Evolutionary conservation across 2,797 vertebrate species (phyloP).

Genomic region (Lagodon rhomboides): DNA sequence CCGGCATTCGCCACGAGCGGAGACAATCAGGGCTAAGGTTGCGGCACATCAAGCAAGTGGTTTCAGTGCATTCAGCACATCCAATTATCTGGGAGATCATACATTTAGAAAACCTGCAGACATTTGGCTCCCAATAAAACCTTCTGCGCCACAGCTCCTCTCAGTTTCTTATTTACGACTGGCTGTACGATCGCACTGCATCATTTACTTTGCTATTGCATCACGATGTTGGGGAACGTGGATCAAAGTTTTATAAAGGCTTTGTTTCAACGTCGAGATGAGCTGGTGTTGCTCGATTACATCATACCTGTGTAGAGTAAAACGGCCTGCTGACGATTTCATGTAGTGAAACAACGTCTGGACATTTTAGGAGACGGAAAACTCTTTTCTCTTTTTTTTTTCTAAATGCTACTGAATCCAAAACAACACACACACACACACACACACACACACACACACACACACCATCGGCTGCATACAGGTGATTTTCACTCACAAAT

Average conservation of each 20-base stretch:
- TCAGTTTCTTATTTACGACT: slow-evolving; percentile 43
- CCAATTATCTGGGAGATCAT: slow-evolving; percentile 67
- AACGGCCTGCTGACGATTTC: not conserved
- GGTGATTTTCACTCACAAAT: not conserved
- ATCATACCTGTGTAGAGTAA: slow-evolving; percentile 16
- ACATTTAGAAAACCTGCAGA: slow-evolving; percentile 55
- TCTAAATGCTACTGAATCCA: not conserved
- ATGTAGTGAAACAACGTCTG: not conserved
- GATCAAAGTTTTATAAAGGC: slow-evolving; percentile 15
- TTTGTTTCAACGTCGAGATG: slow-evolving; percentile 29
- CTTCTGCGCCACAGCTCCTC: not conserved
- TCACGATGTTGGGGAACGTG: slow-evolving; percentile 9
- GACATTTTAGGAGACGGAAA: not conserved
- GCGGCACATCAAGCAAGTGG: slow-evolving; percentile 61
- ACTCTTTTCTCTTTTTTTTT: not conserved
- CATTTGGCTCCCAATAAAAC: slow-evolving; percentile 44
- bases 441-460: not conserved
- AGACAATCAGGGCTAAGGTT: slow-evolving; percentile 72
- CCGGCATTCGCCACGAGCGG: slow-evolving; percentile 47
- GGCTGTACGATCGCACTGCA: slow-evolving; percentile 25
- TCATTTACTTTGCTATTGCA: slow-evolving; percentile 41
- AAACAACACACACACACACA: not conserved
- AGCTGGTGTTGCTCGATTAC: slow-evolving; percentile 23
- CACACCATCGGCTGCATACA: not conserved
- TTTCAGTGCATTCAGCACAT: slow-evolving; percentile 63